phyloP scores from a whole-genome alignment of 1,140 invertebrate species.

The Lycorma delicatula region DNA sequence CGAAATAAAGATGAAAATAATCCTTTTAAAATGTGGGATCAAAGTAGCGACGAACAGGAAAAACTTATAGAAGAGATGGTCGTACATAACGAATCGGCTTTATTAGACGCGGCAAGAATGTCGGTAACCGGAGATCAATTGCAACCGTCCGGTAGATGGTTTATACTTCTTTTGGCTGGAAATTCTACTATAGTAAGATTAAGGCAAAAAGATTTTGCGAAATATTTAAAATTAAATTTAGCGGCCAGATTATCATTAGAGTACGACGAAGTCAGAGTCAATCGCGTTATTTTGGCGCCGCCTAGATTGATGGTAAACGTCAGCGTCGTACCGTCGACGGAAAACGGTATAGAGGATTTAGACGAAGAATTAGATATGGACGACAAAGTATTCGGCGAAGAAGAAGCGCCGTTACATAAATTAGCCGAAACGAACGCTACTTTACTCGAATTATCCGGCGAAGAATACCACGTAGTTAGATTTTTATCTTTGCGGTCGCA shows the following conservation, averaged over 20 bases:
- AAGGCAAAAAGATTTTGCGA: slow-evolving; percentile 34
- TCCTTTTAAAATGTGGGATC: slow-evolving; percentile 28
- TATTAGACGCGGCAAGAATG: not conserved
- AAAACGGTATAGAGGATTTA: slow-evolving; percentile 20
- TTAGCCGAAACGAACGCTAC: slow-evolving; percentile 36
- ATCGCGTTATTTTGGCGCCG: slow-evolving; percentile 32
- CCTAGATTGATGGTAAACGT: slow-evolving; percentile 34
- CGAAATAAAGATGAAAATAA: slow-evolving; percentile 20
- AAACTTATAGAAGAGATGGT: slow-evolving; percentile 27
- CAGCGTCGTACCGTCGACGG: slow-evolving; percentile 26
- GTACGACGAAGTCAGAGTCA: slow-evolving; percentile 34
- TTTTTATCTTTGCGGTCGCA: slow-evolving; percentile 26
- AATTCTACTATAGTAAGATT: slow-evolving; percentile 34
- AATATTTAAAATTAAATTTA: slow-evolving; percentile 36
- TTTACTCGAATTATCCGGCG: slow-evolving; percentile 34
- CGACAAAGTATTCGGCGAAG: slow-evolving; percentile 23
- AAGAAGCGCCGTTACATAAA: slow-evolving; percentile 32
- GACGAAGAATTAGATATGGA: slow-evolving; percentile 28
- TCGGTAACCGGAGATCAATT: slow-evolving; percentile 11
- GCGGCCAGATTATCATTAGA: slow-evolving; percentile 35
- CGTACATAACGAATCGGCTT: slow-evolving; percentile 16
- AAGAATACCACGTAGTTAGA: slow-evolving; percentile 35
- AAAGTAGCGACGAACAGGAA: slow-evolving; percentile 29
- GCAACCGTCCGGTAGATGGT: slow-evolving; percentile 23
- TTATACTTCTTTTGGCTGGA: slow-evolving; percentile 31